phyloP scores from a whole-genome alignment of 37 sponge, comb jelly and placozoan species.

The Dysidea cf. avara region DNA sequence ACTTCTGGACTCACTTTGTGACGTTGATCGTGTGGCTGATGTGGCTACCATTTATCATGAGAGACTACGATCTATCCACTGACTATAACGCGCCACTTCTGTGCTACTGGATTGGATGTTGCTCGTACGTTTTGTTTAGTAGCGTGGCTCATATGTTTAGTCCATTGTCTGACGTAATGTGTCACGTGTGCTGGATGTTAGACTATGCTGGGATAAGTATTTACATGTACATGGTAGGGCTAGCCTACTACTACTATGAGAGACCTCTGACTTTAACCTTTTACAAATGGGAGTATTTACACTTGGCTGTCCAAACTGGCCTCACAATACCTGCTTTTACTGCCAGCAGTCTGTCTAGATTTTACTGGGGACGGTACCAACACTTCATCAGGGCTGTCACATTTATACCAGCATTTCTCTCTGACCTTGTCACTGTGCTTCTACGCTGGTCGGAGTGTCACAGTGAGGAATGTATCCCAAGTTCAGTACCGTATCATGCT shows the following conservation, averaged over 20 bases:
- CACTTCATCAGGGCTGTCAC: not conserved
- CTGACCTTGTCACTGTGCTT: not conserved
- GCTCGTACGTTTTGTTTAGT: constrained; percentile 15
- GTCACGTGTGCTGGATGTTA: constrained; percentile 56
- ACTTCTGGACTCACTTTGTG: constrained; percentile 58
- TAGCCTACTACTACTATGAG: constrained; percentile 41
- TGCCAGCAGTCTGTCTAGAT: not conserved
- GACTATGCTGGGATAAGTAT: constrained; percentile 63
- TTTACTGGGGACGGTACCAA: not conserved
- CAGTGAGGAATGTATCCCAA: constrained; percentile 1
- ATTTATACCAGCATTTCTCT: not conserved
- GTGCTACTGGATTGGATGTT: constrained; percentile 8
- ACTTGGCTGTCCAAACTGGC: not conserved
- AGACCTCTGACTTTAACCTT: constrained; percentile 8
- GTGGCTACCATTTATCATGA: not conserved
- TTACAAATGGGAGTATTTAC: not conserved
- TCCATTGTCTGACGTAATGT: constrained; percentile 12
- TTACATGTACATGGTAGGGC: constrained; percentile 21
- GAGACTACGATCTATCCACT: constrained; percentile 1
- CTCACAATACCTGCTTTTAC: not conserved
- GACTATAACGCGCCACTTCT: constrained; percentile 25
- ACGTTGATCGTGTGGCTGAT: constrained; percentile 12
- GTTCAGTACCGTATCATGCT: not conserved
- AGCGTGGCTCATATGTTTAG: constrained; percentile 50
- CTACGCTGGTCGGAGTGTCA: not conserved